Conservation (phyloP, 2,888 invertebrate genomes). For the Ochlodes sylvanus region DNA sequence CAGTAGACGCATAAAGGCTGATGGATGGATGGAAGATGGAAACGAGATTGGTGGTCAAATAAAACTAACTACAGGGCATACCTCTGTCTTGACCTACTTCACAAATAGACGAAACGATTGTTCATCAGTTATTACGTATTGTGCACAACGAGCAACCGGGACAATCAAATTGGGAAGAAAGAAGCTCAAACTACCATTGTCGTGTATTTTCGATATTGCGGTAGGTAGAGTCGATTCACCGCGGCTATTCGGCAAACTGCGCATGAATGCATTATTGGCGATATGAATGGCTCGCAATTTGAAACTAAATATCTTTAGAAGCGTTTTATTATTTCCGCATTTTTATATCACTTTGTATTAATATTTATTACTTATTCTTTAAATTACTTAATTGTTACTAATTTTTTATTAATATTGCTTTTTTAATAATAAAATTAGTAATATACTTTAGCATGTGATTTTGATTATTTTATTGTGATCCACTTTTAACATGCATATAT, state of each 20-base stretch:
- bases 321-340: not conserved
- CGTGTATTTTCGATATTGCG: constrained; percentile 36
- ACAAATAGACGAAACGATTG: not conserved
- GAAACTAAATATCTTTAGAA: not conserved
- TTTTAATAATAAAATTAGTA: no score
- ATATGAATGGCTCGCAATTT: not conserved
- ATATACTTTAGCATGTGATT: no score
- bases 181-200: constrained; percentile 22
- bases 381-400: no score
- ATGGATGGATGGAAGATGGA: no score
- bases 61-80: no score
- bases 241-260: not conserved
- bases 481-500: no score
- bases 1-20: no score
- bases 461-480: no score
- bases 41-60: no score
- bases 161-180: constrained; percentile 31
- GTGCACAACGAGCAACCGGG: constrained; percentile 18
- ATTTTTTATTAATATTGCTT: no score
- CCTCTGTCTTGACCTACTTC: no score
- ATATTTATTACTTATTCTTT: no score
- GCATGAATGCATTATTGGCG: constrained; percentile 1
- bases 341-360: not conserved
- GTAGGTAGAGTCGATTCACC: constrained; percentile 21
- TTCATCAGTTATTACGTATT: constrained; percentile 20